These are phyloP conservation scores for Eupithecia tripunctaria DNA, from an alignment of 2,888 invertebrate species.

Conservation along the genomic window DNA sequence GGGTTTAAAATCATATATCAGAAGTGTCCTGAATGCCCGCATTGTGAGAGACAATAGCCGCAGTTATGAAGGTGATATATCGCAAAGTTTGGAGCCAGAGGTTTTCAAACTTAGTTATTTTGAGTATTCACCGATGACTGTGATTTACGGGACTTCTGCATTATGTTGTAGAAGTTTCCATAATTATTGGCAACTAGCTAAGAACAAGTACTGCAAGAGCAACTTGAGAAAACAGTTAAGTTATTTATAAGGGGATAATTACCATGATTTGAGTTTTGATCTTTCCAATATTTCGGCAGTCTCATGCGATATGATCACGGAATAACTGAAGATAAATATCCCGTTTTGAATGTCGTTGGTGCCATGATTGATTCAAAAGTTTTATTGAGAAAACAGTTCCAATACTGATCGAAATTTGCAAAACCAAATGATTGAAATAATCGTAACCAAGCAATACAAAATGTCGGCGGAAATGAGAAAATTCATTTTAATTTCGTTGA, in stretches of 20 bases:
- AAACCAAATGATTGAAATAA: no score
- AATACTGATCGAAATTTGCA: neutral
- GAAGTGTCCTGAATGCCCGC: neutral
- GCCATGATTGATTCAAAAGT: no score
- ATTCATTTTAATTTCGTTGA: no score
- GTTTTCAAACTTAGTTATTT: conserved; percentile 11
- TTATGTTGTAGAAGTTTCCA: neutral
- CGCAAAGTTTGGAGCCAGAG: conserved; percentile 12
- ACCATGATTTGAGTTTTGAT: no score
- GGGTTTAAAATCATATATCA: neutral
- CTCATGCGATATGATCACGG: no score
- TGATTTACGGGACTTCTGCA: neutral
- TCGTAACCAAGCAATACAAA: no score
- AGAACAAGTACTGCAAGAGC: neutral
- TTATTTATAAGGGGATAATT: no score
- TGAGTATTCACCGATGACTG: conserved; percentile 1
- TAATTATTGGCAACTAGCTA: neutral
- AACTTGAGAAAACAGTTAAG: neutral
- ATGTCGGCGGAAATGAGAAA: neutral
- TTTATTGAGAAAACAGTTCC: no score
- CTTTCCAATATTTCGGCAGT: no score
- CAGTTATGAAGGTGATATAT: conserved; percentile 17
- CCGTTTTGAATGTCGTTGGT: no score
- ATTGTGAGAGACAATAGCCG: conserved; percentile 21
- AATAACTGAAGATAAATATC: no score